Percentiles rank a stretch among this genome's conserved stretches.
These are phyloP conservation scores for Digitonthophagus gazella DNA, from an alignment of 2,888 invertebrate species.

Conservation along the genomic window DNA sequence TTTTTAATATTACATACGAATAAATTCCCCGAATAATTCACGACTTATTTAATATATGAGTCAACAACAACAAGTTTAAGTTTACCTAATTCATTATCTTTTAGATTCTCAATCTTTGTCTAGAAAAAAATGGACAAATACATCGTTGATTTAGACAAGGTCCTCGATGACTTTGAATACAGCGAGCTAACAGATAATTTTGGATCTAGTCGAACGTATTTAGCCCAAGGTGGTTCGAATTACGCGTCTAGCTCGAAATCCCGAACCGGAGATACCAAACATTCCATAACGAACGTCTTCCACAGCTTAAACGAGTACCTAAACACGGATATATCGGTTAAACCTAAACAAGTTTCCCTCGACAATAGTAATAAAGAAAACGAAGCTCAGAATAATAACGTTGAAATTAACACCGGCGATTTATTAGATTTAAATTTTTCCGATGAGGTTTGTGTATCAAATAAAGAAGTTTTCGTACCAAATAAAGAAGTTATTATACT, in stretches of 20 bases:
- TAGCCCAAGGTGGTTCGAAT: slow-evolving; percentile 17
- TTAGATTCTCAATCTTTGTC: not conserved
- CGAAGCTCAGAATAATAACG: slow-evolving; percentile 16
- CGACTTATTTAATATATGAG: not conserved
- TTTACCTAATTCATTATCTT: not conserved
- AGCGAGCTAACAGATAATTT: slow-evolving; percentile 57
- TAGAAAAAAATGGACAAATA: slow-evolving; percentile 49
- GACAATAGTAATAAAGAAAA: slow-evolving; percentile 19
- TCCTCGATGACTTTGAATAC: slow-evolving; percentile 80
- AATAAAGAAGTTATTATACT: not conserved
- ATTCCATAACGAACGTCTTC: slow-evolving; percentile 62
- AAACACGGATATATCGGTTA: slow-evolving; percentile 48
- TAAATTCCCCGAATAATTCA: not conserved
- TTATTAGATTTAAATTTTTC: slow-evolving; percentile 16
- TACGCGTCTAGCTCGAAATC: slow-evolving; percentile 27
- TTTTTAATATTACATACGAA: not conserved
- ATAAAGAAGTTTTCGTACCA: not conserved
- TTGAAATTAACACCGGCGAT: not conserved
- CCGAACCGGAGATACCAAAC: slow-evolving; percentile 40
- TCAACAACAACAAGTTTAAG: no score
- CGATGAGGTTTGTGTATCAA: not conserved
- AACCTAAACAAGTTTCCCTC: slow-evolving; percentile 10
- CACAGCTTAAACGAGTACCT: slow-evolving; percentile 64
- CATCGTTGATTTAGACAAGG: slow-evolving; percentile 76
- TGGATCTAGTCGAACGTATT: slow-evolving; percentile 6